Base-by-base conservation (phyloP, 1,140 invertebrate genomes). In the Zeugodacus cucurbitae region DNA sequence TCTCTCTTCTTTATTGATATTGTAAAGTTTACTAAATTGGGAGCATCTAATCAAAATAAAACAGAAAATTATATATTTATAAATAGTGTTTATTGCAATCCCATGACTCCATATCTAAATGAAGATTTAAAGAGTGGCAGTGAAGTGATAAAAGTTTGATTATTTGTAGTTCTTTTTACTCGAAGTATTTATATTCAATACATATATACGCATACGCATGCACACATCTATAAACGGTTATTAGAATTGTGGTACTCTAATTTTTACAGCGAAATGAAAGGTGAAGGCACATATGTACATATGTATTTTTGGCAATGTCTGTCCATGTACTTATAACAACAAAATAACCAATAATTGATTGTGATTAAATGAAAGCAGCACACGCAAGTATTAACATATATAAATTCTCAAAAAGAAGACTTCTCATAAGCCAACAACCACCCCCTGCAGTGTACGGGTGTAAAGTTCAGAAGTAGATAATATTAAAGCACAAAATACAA, bases 231-330 rank as follows among this genome's bases (percentile, higher is more conserved):
- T 82, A 48, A n/a, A 82, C 20, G 41, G 26, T 82, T 82, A 48
- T 82, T 82, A 54, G 26, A 82, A 82, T 44, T 82, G 41, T 48
- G 41, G 20, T 41, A 29, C 41, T 14, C 26, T 48, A 82, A 29
- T 82, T 37, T 34, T 37, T 34, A 74, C 41, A 5, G 8, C 26
- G 14, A 48, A 22, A n/a, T n/a, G 22, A 82, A 44, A 82, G 29
- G 74, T 82, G 74, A 82, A 29, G 34, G 44, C 44, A 20, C 26
- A 29, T 82, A n/a, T n/a, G n/a, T n/a, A n/a, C n/a, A n/a, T n/a
- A n/a, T n/a, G n/a, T n/a, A 34, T 14, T 82, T 82, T 82, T 29
- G 74, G 74, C 74, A 54, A 48, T 41, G 74, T 22, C 74, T 82
- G 37, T 29, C 44, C 3, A 54, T 54, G 0, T 44, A n/a, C 41